Evolutionary conservation across 2,113 vertebrate species (phyloP).

Genomic region (Rattus rattus): DNA sequence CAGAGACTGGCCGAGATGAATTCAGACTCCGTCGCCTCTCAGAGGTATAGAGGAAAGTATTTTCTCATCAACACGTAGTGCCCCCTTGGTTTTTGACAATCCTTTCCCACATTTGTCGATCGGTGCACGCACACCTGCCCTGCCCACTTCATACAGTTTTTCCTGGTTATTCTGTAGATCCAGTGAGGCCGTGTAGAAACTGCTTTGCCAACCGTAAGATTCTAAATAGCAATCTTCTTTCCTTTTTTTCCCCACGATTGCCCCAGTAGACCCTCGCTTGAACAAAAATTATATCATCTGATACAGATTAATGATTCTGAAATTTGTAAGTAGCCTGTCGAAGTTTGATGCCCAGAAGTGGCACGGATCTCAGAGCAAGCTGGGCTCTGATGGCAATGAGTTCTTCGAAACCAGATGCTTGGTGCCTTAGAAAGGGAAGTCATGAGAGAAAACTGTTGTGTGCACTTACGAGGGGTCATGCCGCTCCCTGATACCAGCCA

Average conservation of each 20-base stretch:
- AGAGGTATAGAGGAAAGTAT: background rate
- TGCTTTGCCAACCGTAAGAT: background rate
- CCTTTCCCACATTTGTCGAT: background rate
- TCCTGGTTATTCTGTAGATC: background rate
- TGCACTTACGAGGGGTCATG: fast-evolving
- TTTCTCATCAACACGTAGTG: background rate
- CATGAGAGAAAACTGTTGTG: background rate
- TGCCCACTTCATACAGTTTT: background rate
- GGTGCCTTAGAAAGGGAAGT: background rate
- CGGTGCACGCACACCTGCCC: background rate
- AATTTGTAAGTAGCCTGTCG: background rate
- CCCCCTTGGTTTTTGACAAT: background rate
- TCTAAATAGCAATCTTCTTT: background rate
- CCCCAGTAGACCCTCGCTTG: background rate
- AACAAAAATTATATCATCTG: background rate
- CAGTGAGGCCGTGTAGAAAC: background rate
- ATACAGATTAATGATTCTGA: conserved; percentile 39
- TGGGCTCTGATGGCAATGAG: background rate
- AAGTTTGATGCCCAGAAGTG: background rate
- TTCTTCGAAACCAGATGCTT: background rate
- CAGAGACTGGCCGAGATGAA: background rate
- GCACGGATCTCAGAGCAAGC: background rate
- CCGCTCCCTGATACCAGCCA: background rate
- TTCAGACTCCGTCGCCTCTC: background rate
- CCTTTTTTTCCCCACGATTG: background rate